Evolutionary conservation across 2,113 vertebrate genomes (phyloP), one percentile per base, ranked within the genome.

Genomic region (Centropus bengalensis): DNA sequence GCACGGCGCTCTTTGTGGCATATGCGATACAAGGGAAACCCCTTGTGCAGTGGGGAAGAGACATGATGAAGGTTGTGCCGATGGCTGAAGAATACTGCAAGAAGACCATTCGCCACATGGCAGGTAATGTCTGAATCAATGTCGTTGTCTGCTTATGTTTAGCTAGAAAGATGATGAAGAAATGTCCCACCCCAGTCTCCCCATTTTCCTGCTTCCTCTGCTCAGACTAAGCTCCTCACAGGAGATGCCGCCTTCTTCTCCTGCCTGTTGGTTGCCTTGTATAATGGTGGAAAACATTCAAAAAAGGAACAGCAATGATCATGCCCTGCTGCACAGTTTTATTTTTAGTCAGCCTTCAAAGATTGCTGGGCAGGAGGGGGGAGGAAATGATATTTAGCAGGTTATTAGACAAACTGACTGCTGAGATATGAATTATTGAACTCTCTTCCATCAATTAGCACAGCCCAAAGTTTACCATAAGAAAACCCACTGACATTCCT

Each of bases 101-200:
- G 97, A 99, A 98, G 93, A 99, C 99, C n/a, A 99, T 99, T 93
- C 98, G 99, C 23, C 99, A 99, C 96, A 98, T 99, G 98, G 98
- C 99, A 98, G 99, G 99, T 99, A 95, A 96, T 23, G 8, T 40
- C 33, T 38, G 30, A 49, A 85, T 30, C 68, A 52, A 44, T 15
- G 38, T 10, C 27, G 16, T 22, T 69, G 7, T 71, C 86, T 84
- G 63, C 47, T 42, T 70, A 6, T 21, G 24, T 70, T 86, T n/a
- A 42, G 18, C 52, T 58, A 52, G 24, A 75, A 96, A 73, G 40
- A 24, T 19, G n/a, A 22, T 7, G 17, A 80, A 64, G 33, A 82
- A 81, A 77, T 1, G 0, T 64, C 18, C 13, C 19, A 84, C 27
- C 12, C 33, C 44, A 28, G 8, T 15, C 27, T 45, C 47, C 36